Conservation (phyloP, 2,888 invertebrate genomes). For the Meiosimyza decipiens region DNA sequence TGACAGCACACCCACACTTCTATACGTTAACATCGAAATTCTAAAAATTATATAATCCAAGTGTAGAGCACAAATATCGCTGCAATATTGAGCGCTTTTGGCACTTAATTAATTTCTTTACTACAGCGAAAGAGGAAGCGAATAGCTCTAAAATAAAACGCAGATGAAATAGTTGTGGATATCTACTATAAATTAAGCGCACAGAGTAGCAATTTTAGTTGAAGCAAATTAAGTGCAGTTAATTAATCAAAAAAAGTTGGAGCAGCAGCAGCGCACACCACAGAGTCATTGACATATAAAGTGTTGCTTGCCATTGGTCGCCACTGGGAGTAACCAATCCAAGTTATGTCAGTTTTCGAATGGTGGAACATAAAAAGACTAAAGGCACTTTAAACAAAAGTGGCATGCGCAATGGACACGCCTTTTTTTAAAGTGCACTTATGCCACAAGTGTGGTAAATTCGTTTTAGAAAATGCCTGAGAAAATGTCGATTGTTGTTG, state of each 20-base stretch:
- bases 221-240: slow-evolving; percentile 6
- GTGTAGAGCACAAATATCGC: no score
- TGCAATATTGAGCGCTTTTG: background rate
- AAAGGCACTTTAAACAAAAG: slow-evolving; percentile 6
- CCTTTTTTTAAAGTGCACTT: background rate
- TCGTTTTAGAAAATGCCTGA: background rate
- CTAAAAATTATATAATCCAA: no score
- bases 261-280: background rate
- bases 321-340: slow-evolving; percentile 33
- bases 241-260: slow-evolving; percentile 18
- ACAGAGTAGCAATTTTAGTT: background rate
- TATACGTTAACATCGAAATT: no score
- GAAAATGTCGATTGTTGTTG: slow-evolving; percentile 14
- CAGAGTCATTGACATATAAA: slow-evolving; percentile 6
- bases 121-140: background rate
- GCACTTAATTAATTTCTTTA: slow-evolving; percentile 24
- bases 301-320: slow-evolving; percentile 13
- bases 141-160: background rate
- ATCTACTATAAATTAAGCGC: background rate
- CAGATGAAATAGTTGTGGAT: background rate
- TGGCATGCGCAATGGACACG: slow-evolving; percentile 41
- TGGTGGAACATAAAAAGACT: slow-evolving; percentile 20
- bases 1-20: no score
- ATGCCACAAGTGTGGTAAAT: background rate
- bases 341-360: slow-evolving; percentile 28